Evolutionary conservation across 2,797 vertebrate species (phyloP), one percentile per base, ranked within the genome.

Genomic region (Pseudochromis fuscus): DNA sequence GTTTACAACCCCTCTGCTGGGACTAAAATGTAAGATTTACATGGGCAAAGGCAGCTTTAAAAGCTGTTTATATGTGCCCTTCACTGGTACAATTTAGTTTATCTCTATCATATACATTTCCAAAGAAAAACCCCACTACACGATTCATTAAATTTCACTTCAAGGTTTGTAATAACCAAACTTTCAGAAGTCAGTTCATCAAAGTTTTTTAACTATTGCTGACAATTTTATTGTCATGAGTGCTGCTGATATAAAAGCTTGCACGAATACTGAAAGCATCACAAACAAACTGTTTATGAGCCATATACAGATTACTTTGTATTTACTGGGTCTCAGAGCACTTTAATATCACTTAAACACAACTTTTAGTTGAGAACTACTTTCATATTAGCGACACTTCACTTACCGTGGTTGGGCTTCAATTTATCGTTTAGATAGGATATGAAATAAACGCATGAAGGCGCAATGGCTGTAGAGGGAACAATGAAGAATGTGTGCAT

Each of bases 161-260:
- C 61, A 81, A 84, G 67, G 63, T 77, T 80, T 42, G 33, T 61
- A 77, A 78, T 78, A 78, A 80, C 58, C 45, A 63, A 82, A 83
- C 73, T 72, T 82, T 81, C 37, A 67, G 55, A 81, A 79, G 71
- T 72, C 50, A 70, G 49, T 72, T 84, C 65, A 80, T 84, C 67
- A 65, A 66, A 28, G 64, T 75, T 74, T 71, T 53, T 75, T 56
- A 81, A 75, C 68, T 58, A 55, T 68, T 56, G 56, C 44, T 69
- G 76, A 83, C 70, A 79, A 68, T 77, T 82, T 86, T 82, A 87
- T 48, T 68, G 49, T 58, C 42, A 49, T 5, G 15, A 79, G 71
- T 67, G 51, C 57, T 52, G 52, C 56, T 51, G 60, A 67, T 72
- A 82, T 72, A 81, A 81, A 78, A 75, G 49, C 56, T 46, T 60